Evolutionary conservation across 2,113 vertebrate species (phyloP).

Genomic region (Etheostoma spectabile): DNA sequence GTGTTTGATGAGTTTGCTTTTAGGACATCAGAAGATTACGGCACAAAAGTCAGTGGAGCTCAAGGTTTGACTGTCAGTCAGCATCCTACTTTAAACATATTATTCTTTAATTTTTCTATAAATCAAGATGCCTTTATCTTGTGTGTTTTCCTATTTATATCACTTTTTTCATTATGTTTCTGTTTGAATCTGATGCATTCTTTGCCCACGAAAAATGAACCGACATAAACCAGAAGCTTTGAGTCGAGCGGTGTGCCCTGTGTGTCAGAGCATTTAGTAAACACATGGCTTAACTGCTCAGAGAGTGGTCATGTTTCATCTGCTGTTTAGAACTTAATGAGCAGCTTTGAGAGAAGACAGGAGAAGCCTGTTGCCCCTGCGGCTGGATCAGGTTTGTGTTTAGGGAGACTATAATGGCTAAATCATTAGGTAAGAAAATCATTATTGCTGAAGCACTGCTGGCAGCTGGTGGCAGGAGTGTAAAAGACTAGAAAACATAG

Average conservation of each 20-base stretch:
- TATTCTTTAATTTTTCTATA: not conserved
- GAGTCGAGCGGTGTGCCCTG: not conserved
- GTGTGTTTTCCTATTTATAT: not conserved
- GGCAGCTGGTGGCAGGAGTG: slow-evolving; percentile 9
- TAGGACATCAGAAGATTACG: not conserved
- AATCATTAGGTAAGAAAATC: slow-evolving; percentile 34
- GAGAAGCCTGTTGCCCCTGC: slow-evolving; percentile 18
- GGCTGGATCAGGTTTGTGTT: slow-evolving; percentile 22
- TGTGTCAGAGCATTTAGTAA: slow-evolving; percentile 35
- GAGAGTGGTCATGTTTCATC: slow-evolving; percentile 46
- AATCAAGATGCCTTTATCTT: not conserved
- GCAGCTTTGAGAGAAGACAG: slow-evolving; percentile 34
- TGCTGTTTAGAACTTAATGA: slow-evolving; percentile 31
- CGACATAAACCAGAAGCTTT: not conserved
- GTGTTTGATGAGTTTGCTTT: slow-evolving; percentile 1
- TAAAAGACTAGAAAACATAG: slow-evolving; percentile 7
- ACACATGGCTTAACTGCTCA: slow-evolving; percentile 17
- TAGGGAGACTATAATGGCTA: not conserved
- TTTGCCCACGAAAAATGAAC: not conserved
- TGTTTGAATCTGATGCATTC: not conserved
- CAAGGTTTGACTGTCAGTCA: not conserved
- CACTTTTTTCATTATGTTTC: not conserved
- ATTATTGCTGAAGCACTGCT: slow-evolving; percentile 6
- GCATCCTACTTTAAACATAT: not conserved
- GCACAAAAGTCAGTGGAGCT: not conserved